Evolutionary conservation across 1,140 invertebrate genomes (phyloP).

Genomic region (Coenobita brevimanus): DNA sequence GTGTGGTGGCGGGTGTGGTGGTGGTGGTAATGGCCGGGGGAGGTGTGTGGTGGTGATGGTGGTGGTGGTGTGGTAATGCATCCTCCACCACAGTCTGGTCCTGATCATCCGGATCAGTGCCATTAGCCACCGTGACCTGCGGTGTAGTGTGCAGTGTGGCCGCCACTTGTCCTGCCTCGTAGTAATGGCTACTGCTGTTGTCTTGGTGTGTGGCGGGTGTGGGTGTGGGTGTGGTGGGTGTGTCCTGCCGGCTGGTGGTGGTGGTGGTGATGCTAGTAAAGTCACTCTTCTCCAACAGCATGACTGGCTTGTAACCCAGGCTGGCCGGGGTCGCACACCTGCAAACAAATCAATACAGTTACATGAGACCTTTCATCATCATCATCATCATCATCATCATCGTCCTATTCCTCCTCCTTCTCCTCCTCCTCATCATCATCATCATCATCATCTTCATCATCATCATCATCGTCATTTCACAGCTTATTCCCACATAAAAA

Average conservation of each 20-base stretch:
- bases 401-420: too few species aligned
- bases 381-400: not conserved
- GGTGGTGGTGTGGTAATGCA: too few species aligned
- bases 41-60: not conserved
- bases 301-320: not conserved
- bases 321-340: not conserved
- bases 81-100: too few species aligned
- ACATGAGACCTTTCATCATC: too few species aligned
- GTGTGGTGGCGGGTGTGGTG: not conserved
- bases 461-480: not conserved
- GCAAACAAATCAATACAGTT: too few species aligned
- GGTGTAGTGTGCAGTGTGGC: too few species aligned
- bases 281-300: not conserved
- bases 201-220: not conserved
- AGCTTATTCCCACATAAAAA: too few species aligned
- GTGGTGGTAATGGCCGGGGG: not conserved
- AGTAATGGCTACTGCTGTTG: not conserved
- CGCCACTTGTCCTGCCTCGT: too few species aligned
- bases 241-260: not conserved
- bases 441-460: not conserved
- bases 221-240: too few species aligned
- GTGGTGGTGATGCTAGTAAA: not conserved
- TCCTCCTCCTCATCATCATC: too few species aligned
- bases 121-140: too few species aligned
- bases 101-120: too few species aligned